Evolutionary conservation across 2,113 vertebrate species (phyloP).

Genomic region (Elephantulus edwardii): DNA sequence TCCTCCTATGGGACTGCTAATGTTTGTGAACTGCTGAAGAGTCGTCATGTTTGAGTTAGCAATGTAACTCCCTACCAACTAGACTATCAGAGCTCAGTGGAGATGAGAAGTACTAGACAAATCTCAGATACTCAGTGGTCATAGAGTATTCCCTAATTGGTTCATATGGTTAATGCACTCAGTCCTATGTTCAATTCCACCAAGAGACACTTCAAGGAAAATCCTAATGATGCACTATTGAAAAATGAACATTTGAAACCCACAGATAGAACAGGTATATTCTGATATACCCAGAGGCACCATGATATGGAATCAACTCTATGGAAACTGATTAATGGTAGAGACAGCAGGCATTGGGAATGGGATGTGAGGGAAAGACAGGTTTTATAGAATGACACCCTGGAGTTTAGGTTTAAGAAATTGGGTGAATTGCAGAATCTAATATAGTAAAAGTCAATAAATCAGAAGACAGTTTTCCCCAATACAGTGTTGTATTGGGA

Average conservation of each 20-base stretch:
- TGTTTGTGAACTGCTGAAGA: too few species aligned
- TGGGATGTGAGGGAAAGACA: not conserved
- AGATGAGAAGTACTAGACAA: not conserved
- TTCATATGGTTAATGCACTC: not conserved
- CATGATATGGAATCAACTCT: not conserved
- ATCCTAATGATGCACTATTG: not conserved
- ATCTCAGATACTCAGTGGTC: not conserved
- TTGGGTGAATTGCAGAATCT: not conserved
- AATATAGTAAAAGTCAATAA: too few species aligned
- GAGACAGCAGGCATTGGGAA: not conserved
- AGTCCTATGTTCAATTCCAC: not conserved
- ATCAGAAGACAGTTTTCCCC: too few species aligned
- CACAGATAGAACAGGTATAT: not conserved
- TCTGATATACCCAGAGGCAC: not conserved
- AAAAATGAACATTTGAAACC: not conserved
- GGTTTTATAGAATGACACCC: not conserved
- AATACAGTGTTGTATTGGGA: too few species aligned
- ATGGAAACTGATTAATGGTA: not conserved
- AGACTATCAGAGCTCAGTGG: too few species aligned
- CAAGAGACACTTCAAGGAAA: not conserved
- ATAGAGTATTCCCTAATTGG: too few species aligned
- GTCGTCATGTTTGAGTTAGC: too few species aligned
- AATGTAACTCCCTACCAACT: too few species aligned
- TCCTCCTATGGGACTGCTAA: too few species aligned
- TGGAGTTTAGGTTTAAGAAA: not conserved